These are phyloP conservation scores for Pycnonotus jocosus DNA, from an alignment of 2,113 vertebrate genomes.

Conservation along the genomic window DNA sequence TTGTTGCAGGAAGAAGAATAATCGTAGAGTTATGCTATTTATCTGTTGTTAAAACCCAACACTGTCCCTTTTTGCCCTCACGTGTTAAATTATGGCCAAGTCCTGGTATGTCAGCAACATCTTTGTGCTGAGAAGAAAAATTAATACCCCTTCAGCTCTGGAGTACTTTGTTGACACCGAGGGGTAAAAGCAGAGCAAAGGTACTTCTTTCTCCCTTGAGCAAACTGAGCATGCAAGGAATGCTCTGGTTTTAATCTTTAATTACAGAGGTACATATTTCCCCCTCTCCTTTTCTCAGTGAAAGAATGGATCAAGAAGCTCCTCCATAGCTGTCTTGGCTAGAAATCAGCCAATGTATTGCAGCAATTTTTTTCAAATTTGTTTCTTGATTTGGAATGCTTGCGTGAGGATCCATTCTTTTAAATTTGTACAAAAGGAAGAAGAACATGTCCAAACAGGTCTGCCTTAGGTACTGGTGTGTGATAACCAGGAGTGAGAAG, in stretches of 20 bases:
- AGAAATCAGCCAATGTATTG: slow-evolving; percentile 73
- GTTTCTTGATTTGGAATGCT: slow-evolving; percentile 76
- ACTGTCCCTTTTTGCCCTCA: neutral
- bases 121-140: slow-evolving; percentile 29
- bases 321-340: slow-evolving; percentile 69
- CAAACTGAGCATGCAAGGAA: neutral
- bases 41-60: slow-evolving; percentile 10
- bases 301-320: slow-evolving; percentile 53
- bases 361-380: slow-evolving; percentile 78
- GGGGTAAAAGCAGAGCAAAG: slow-evolving; percentile 45
- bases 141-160: slow-evolving; percentile 18
- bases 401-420: slow-evolving; percentile 74
- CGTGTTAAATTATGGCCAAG: slow-evolving; percentile 4
- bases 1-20: slow-evolving; percentile 58
- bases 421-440: slow-evolving; percentile 74
- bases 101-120: slow-evolving; percentile 20
- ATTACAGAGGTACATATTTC: slow-evolving; percentile 55
- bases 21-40: slow-evolving; percentile 7
- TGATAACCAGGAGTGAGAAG: slow-evolving; percentile 38
- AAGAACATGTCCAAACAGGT: slow-evolving; percentile 79
- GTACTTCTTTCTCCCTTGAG: neutral
- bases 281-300: slow-evolving; percentile 44
- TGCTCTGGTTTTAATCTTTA: slow-evolving; percentile 55
- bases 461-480: slow-evolving; percentile 39
- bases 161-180: slow-evolving; percentile 20